Evolutionary conservation across 2,888 invertebrate genomes (phyloP).

Genomic region (Acholoe squamosa): DNA sequence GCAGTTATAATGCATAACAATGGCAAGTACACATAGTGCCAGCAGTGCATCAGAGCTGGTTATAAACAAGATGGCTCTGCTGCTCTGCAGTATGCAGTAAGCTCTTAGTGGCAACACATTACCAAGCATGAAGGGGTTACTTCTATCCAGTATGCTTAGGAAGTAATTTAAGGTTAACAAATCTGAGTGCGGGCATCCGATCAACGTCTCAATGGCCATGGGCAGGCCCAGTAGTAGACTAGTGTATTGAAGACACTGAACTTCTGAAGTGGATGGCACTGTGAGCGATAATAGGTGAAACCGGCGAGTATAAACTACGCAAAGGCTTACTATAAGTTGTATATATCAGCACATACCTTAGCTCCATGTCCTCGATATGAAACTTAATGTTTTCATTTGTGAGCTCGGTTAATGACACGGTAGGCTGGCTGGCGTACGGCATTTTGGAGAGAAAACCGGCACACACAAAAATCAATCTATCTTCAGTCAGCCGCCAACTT

Average conservation of each 20-base stretch:
- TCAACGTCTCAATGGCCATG: too few species aligned
- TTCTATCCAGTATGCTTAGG: too few species aligned
- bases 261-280: background rate
- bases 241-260: background rate
- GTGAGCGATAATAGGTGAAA: slow-evolving; percentile 54
- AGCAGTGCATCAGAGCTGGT: too few species aligned
- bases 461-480: background rate
- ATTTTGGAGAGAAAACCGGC: slow-evolving; percentile 84
- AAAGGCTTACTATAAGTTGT: background rate
- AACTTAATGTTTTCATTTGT: slow-evolving; percentile 99
- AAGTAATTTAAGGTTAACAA: too few species aligned
- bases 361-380: slow-evolving; percentile 97
- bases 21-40: too few species aligned
- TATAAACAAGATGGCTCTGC: too few species aligned
- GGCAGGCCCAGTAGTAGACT: too few species aligned
- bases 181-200: too few species aligned
- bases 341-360: slow-evolving; percentile 87
- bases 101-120: too few species aligned
- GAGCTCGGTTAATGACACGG: slow-evolving; percentile 96
- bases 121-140: too few species aligned
- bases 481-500: background rate
- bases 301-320: background rate
- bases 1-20: too few species aligned
- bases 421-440: slow-evolving; percentile 99
- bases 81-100: too few species aligned